Base-by-base conservation (phyloP, 2,113 vertebrate species). In the Nannospalax galili region DNA sequence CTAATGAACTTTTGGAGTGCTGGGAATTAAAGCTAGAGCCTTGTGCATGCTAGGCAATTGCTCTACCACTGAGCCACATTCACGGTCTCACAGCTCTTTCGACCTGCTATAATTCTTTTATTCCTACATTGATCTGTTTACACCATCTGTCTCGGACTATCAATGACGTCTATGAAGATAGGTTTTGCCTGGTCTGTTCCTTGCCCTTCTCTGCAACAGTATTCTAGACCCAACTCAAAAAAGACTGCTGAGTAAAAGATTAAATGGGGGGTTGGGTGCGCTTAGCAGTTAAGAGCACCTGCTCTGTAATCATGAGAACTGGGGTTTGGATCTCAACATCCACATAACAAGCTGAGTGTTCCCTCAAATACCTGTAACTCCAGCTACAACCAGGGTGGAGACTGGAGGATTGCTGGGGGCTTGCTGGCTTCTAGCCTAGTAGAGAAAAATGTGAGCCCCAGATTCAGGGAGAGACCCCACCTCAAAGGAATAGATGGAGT, bases 91-190 rank as follows among this genome's bases (percentile, higher is more conserved):
- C 0, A 15, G 74, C 11, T 87, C 42, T 17, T 40, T 77, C 9
- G 52, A 65, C 17, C 6, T 0, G 52, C 40, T 58, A 12, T 3
- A 0, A 3, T n/a, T 82, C 79, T 72, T 22, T 14, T 6, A 1
- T n/a, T 64, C 19, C 0, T 2, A 0, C 24, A 0, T 1, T n/a
- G n/a, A 20, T 77, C 32, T 3, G 20, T 17, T 24, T 60, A 45
- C 9, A 42, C 4, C 0, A 0, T 45, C 56, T 62, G 22, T n/a
- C 62, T 69, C 45, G 12, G n/a, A 11, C 35, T 60, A 81, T 52
- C 16, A 5, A 4, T 30, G 9, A 60, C 65, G 14, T 42, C 40
- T 32, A 24, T 1, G 73, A 79, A 81, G 79, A 48, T 56, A 64
- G 52, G 42, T n/a, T 48, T 78, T 19, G 52, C 22, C 64, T 28